Conservation (phyloP, 37 sponge, comb jelly and placozoan genomes). For the Spongilla lacustris region DNA sequence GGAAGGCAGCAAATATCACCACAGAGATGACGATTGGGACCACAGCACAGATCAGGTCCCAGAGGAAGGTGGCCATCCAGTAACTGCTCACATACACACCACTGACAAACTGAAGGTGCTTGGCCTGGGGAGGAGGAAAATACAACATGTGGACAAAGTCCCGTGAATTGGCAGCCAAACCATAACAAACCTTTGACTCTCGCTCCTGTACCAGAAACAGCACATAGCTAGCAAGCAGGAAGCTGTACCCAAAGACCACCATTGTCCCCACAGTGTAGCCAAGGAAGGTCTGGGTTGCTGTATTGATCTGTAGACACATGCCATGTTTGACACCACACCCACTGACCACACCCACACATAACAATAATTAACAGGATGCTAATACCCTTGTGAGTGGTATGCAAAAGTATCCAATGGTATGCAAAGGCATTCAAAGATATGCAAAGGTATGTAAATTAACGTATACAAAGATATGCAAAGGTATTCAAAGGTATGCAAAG, state of each 20-base stretch:
- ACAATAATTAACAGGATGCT: neutral
- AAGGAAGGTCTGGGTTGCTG: constrained; percentile 24
- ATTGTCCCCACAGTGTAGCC: constrained; percentile 66
- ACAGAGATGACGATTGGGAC: constrained; percentile 47
- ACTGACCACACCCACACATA: constrained; percentile 37
- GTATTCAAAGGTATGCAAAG: neutral
- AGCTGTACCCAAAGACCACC: constrained; percentile 78
- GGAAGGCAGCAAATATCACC: constrained; percentile 79
- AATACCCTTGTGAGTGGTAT: too few species aligned
- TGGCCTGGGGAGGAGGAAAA: constrained; percentile 42
- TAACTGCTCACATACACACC: constrained; percentile 67
- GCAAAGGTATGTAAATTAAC: neutral
- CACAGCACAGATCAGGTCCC: constrained; percentile 78
- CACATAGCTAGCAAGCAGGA: constrained; percentile 79
- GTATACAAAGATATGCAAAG: too few species aligned
- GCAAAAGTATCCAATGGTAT: too few species aligned
- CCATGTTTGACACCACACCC: too few species aligned
- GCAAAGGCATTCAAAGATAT: neutral
- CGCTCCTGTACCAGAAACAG: constrained; percentile 80
- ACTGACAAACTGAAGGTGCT: constrained; percentile 87
- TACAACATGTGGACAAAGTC: neutral
- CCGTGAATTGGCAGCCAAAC: neutral
- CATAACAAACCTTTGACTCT: constrained; percentile 55
- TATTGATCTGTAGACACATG: neutral
- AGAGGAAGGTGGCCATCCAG: constrained; percentile 78